Conservation (phyloP, 2,888 invertebrate genomes). For the Hypsopygia costalis region DNA sequence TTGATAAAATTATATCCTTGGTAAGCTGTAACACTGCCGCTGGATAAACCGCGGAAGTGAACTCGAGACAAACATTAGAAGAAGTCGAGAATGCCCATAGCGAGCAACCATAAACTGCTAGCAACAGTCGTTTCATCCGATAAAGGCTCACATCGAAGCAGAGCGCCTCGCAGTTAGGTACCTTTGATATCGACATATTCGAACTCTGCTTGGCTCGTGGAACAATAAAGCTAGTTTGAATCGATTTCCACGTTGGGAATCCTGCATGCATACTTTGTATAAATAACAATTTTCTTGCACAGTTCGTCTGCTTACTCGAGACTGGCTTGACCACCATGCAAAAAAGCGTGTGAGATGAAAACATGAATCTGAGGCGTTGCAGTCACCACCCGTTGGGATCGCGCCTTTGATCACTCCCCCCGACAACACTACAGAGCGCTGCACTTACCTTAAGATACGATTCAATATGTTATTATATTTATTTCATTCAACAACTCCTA, state of each 20-base stretch:
- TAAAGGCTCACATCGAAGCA: slow-evolving; percentile 47
- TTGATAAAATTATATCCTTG: slow-evolving; percentile 17
- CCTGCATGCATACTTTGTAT: slow-evolving; percentile 53
- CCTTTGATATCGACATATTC: slow-evolving; percentile 46
- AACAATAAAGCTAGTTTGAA: slow-evolving; percentile 63
- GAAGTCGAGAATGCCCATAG: slow-evolving; percentile 48
- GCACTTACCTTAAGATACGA: slow-evolving; percentile 27
- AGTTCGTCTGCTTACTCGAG: slow-evolving; percentile 49
- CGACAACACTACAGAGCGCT: slow-evolving; percentile 25
- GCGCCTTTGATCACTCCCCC: slow-evolving; percentile 36
- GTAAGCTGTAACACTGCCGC: not conserved
- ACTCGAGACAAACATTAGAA: slow-evolving; percentile 45
- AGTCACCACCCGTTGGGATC: slow-evolving; percentile 47
- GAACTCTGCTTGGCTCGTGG: slow-evolving; percentile 46
- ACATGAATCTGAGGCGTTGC: slow-evolving; percentile 40
- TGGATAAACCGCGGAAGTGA: slow-evolving; percentile 31
- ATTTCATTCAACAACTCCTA: not conserved
- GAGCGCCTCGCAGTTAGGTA: slow-evolving; percentile 34
- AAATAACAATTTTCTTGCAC: slow-evolving; percentile 61
- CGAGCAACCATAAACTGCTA: slow-evolving; percentile 47
- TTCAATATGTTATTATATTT: slow-evolving; percentile 8
- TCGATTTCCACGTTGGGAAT: slow-evolving; percentile 52
- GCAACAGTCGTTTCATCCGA: slow-evolving; percentile 54
- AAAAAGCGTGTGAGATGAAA: slow-evolving; percentile 40
- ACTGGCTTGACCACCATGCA: slow-evolving; percentile 46